phyloP scores from a whole-genome alignment of 2,113 vertebrate species.

The Capreolus pygargus region DNA sequence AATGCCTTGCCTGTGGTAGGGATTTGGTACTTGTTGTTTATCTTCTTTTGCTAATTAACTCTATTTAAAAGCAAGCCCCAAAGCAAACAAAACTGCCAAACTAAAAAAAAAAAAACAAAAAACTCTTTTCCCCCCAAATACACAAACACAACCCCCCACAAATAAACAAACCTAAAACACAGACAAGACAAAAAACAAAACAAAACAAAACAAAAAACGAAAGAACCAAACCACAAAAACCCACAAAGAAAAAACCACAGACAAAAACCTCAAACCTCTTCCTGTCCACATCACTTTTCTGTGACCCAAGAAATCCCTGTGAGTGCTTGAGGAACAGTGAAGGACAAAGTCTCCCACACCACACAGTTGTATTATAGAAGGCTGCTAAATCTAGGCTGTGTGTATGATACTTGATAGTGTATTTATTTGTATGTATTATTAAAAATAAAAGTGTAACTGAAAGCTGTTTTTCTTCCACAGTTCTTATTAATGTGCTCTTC shows the following conservation, averaged over 20 bases:
- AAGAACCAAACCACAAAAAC: not conserved
- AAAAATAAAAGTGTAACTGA: conserved; percentile 22
- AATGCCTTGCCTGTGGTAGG: not conserved
- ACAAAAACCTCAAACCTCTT: conserved; percentile 60
- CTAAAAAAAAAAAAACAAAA: not conserved
- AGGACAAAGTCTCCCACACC: not conserved
- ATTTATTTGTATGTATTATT: conserved; percentile 32
- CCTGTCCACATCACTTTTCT: conserved; percentile 48
- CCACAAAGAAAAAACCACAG: conserved; percentile 30
- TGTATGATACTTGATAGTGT: not conserved
- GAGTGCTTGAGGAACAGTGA: not conserved
- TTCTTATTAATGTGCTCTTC: conserved; percentile 20
- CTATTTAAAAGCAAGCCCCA: conserved; percentile 28
- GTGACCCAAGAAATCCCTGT: not conserved
- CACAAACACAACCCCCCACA: conserved; percentile 16
- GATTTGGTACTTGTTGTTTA: conserved; percentile 38
- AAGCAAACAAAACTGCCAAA: not conserved
- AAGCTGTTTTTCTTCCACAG: not conserved
- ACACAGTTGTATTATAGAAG: not conserved
- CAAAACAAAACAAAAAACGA: not conserved
- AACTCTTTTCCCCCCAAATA: not conserved
- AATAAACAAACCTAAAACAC: not conserved
- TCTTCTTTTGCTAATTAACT: conserved; percentile 30
- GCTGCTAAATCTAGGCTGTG: not conserved
- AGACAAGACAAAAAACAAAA: not conserved